Evolutionary conservation across 2,113 vertebrate genomes (phyloP), one percentile per base, ranked within the genome.

Genomic region (Malurus alboscapulatus): DNA sequence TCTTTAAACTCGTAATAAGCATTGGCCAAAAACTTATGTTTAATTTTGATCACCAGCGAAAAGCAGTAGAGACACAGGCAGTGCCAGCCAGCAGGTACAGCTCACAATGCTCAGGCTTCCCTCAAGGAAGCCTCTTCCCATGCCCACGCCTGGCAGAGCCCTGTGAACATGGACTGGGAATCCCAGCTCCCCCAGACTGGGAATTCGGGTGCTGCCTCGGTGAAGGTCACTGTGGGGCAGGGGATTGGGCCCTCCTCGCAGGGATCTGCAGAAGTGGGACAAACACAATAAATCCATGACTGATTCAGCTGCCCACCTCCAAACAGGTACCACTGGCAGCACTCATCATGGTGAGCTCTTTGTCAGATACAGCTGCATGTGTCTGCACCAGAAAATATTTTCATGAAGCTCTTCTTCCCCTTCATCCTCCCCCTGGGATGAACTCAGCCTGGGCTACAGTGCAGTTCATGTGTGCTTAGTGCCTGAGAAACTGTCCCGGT

Each of bases 301-400:
- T 29, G 51, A 29, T 26, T 40, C 6, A 68, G 44, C 47, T 58
- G 66, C 71, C 57, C 3, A 1, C 6, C 75, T 71, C 38, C 3
- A 21, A 79, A 16, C 27, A 34, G 51, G 51, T 5, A 57, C 61
- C 17, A 9, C 61, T 1, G 38, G 45, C 51, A 55, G 69, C 74
- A 8, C 65, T 2, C 6, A 11, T 22, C 8, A 22, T 0, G 2
- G 32, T 18, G 59, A 78, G 74, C n/a, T 21, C 59, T 51, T 9
- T 0, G 0, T 15, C 67, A 53, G 47, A 9, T 9, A 7, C 3
- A 54, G 34, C 4, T 1, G 0, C 0, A 0, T 5, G 34, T 53
- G 48, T 63, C 79, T 38, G 55, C 47, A 69, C 7, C 50, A n/a
- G 25, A 1, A 30, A 84, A 30, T 20, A 44, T 30, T 59, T 40